Conservation (phyloP, 2,888 invertebrate species). For the Sepioteuthis lessoniana region DNA sequence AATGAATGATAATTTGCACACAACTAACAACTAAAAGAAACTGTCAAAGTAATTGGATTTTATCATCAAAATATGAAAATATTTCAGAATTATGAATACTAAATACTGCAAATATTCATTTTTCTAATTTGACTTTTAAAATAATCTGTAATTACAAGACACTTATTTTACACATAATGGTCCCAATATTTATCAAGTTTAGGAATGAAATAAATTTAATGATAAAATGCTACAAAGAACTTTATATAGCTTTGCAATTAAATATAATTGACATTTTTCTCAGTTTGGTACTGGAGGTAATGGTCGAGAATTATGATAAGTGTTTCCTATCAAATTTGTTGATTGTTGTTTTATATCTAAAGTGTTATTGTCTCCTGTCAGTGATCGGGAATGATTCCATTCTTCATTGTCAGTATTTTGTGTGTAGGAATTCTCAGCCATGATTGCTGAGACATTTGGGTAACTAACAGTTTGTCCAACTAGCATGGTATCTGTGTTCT, state of each 20-base stretch:
- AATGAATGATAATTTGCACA: neutral
- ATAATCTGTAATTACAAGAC: neutral
- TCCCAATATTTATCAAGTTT: neutral
- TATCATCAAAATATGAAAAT: neutral
- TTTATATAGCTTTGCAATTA: neutral
- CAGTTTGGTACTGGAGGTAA: neutral
- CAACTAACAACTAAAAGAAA: neutral
- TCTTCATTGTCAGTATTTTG: neutral
- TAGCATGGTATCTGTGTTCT: neutral
- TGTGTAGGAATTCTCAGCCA: neutral
- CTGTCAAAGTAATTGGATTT: neutral
- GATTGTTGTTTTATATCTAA: neutral
- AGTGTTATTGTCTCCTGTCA: neutral
- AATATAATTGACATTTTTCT: neutral
- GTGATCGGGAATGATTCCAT: neutral
- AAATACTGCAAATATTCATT: neutral
- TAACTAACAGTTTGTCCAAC: neutral
- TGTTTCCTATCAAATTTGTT: slow-evolving; percentile 9
- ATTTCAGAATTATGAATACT: neutral
- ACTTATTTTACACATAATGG: neutral
- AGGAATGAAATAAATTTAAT: neutral
- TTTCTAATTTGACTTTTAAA: neutral
- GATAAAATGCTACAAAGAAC: neutral
- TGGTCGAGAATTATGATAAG: slow-evolving; percentile 33
- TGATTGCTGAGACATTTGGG: neutral